Conservation (phyloP, 2,888 invertebrate genomes). For the Parasteatoda lunata region DNA sequence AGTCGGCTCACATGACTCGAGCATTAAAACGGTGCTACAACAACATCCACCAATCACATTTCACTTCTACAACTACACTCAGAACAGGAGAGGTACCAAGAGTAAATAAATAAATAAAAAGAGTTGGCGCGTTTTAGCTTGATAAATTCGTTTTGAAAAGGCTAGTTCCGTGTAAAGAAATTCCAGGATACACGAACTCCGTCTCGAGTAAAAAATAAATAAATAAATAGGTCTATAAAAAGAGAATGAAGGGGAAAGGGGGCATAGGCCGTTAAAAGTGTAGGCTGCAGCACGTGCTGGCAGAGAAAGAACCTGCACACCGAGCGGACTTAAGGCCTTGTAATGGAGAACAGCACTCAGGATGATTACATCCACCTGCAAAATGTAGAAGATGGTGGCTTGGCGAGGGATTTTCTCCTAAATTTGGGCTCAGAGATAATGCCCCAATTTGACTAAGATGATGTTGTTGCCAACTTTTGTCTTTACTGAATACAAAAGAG, state of each 20-base stretch:
- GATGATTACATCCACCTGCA: slow-evolving; percentile 62
- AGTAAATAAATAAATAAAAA: no score
- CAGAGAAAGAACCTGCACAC: background rate
- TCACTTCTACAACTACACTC: no score
- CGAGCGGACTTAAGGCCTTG: background rate
- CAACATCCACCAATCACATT: no score
- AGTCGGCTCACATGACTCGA: background rate
- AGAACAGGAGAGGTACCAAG: no score
- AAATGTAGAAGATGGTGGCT: slow-evolving; percentile 15
- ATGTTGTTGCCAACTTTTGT: background rate
- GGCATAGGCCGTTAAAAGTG: slow-evolving; percentile 29
- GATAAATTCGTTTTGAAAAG: slow-evolving; percentile 33
- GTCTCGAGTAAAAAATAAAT: slow-evolving; percentile 18
- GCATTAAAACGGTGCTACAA: no score
- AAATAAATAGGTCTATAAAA: slow-evolving; percentile 38
- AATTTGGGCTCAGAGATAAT: background rate
- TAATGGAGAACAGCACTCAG: slow-evolving; percentile 60
- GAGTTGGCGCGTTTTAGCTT: slow-evolving; percentile 25
- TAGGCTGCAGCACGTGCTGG: slow-evolving; percentile 31
- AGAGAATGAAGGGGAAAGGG: slow-evolving; percentile 11
- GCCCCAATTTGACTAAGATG: no score
- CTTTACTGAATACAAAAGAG: background rate
- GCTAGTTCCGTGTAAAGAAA: slow-evolving; percentile 15
- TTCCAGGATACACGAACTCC: slow-evolving; percentile 10
- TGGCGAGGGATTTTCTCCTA: slow-evolving; percentile 22